Evolutionary conservation across 1,140 invertebrate genomes (phyloP).

Genomic region (Trichomalopsis sarcophagae): DNA sequence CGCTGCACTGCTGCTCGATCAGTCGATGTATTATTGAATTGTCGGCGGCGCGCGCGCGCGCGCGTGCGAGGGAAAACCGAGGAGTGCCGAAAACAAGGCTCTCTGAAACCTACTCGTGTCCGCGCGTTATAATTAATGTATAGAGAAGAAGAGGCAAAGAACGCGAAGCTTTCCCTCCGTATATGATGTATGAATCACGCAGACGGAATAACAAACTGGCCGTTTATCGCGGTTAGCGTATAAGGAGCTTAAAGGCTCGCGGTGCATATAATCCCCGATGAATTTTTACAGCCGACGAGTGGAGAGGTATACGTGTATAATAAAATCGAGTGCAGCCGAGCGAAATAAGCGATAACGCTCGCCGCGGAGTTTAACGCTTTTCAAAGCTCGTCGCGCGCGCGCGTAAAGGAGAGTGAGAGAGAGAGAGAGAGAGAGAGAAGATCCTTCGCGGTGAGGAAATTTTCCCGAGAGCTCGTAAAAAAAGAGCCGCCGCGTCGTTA

Average conservation of each 20-base stretch:
- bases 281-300: not conserved
- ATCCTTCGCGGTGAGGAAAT: not conserved
- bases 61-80: no score
- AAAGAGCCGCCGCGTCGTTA: not conserved
- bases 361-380: not conserved
- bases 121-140: no score
- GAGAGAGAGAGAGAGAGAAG: no score
- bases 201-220: not conserved
- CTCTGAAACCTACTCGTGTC: no score
- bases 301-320: not conserved
- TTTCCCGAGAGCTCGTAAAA: not conserved
- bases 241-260: not conserved
- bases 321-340: not conserved
- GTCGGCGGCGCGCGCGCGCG: no score
- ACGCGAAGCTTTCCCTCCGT: not conserved
- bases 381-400: not conserved
- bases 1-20: no score
- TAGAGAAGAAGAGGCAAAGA: not conserved
- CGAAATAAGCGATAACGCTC: slow-evolving; percentile 26
- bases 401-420: not conserved
- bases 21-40: no score
- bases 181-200: no score
- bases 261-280: not conserved
- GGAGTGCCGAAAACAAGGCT: no score
- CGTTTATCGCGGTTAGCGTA: not conserved